Percentiles rank a stretch among this genome's conserved stretches.
phyloP scores from a whole-genome alignment of 2,888 invertebrate species.

The Callyntrura sp. region DNA sequence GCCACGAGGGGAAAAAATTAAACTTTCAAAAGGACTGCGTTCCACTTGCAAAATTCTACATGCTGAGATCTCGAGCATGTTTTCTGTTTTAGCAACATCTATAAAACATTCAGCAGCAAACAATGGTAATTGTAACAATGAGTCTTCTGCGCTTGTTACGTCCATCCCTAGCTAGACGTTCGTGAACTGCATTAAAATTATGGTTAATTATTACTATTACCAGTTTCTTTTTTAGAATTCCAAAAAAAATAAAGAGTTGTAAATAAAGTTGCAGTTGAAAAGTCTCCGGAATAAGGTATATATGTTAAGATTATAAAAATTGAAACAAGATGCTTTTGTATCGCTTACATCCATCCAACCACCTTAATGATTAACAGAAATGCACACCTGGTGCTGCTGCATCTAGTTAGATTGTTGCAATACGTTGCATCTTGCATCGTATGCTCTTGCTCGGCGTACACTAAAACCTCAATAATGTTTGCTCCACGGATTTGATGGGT shows the following conservation, averaged over 20 bases:
- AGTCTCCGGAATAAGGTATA: constrained; percentile 6
- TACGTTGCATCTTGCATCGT: too few species aligned
- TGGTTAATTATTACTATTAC: neutral
- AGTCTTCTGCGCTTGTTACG: neutral
- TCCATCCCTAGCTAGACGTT: constrained; percentile 16
- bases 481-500: constrained; percentile 33
- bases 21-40: constrained; percentile 12
- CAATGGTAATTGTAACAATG: neutral
- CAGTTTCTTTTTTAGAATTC: neutral
- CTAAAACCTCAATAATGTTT: constrained; percentile 19
- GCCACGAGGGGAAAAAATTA: neutral
- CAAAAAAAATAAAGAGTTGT: constrained; percentile 10
- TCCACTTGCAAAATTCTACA: neutral
- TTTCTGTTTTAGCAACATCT: neutral
- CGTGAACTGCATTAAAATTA: constrained; percentile 7
- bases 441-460: too few species aligned
- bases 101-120: neutral
- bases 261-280: constrained; percentile 6
- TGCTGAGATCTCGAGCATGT: neutral
- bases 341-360: too few species aligned
- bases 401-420: too few species aligned
- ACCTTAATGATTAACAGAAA: too few species aligned
- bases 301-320: neutral
- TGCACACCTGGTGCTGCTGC: too few species aligned
- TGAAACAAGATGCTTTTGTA: neutral